Evolutionary conservation across 2,113 vertebrate species (phyloP), one percentile per base, ranked within the genome.

Genomic region (Eretmochelys imbricata): DNA sequence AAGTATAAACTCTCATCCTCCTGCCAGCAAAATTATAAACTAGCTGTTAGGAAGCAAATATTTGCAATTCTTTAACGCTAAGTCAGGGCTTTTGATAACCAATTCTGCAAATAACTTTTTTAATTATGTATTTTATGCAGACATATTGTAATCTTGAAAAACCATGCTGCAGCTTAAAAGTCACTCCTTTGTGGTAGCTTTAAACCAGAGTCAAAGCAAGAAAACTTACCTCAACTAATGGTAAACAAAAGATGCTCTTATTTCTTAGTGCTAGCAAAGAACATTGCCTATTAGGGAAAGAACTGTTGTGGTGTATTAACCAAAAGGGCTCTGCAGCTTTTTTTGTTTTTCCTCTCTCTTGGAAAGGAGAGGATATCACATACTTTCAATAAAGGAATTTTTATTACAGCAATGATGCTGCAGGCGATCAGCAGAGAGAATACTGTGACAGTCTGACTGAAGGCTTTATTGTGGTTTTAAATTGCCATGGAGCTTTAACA

Each of bases 131-230:
- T 97, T 97, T 97, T 95, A 95, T 81, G 95, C 96, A 97, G 96
- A 96, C 93, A 90, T 93, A 93, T 97, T 97, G 96, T 96, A 97
- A 97, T 97, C 96, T 95, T 96, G 96, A 97, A 93, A 84, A 97
- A 96, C 95, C 92, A 96, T 97, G 97, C 96, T 97, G 97, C 96
- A 96, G 57, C 84, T 96, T 96, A 95, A 96, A 97, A 97, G 94
- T 96, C 95, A 96, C 96, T 97, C 92, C 94, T 97, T 95, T 95
- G 91, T 95, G 85, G 96, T 97, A 97, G 97, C 96, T 96, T 95
- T 96, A 95, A 97, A 96, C 95, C 96, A 95, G 96, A 97, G 97
- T 97, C 97, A 97, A 96, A 96, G 91, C 96, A 95, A 96, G 96
- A 95, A 96, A 95, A 95, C 94, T 97, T 97, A 97, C 96, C 96